These are phyloP conservation scores for Cephonodes hylas DNA, from an alignment of 2,888 invertebrate species.

Conservation along the genomic window DNA sequence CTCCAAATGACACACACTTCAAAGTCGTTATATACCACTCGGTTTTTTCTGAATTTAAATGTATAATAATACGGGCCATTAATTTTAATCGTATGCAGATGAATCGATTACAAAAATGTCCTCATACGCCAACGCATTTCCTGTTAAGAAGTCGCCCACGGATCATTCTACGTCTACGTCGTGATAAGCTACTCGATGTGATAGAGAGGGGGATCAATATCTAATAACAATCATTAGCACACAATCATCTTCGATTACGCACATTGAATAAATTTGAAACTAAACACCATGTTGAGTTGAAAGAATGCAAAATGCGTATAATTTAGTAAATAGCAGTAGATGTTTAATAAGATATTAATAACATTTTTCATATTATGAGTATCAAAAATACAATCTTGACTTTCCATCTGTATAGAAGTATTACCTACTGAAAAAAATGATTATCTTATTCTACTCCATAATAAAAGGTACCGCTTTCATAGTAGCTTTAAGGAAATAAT, in stretches of 20 bases:
- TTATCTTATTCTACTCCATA: too few relatives aligned
- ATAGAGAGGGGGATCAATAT: not conserved
- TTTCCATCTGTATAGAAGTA: too few relatives aligned
- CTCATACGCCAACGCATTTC: slow-evolving; percentile 44
- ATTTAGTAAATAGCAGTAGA: too few relatives aligned
- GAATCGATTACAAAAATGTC: slow-evolving; percentile 20
- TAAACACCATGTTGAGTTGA: too few relatives aligned
- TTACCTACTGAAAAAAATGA: too few relatives aligned
- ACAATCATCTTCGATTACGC: not conserved
- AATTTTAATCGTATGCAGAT: slow-evolving; percentile 12
- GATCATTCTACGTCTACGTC: slow-evolving; percentile 1
- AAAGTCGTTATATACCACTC: not conserved
- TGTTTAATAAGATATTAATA: too few relatives aligned
- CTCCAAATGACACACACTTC: not conserved
- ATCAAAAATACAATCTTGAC: too few relatives aligned
- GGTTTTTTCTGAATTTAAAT: not conserved
- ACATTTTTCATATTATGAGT: too few relatives aligned
- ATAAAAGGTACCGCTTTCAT: too few relatives aligned
- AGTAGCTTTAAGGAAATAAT: too few relatives aligned
- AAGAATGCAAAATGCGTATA: too few relatives aligned
- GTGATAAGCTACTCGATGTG: slow-evolving; percentile 5
- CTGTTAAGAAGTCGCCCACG: slow-evolving; percentile 40
- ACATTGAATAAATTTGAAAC: too few relatives aligned
- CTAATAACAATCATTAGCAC: not conserved
- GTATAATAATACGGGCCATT: not conserved